A percentile compares a stretch with the other conserved stretches of the same genome.
These are phyloP conservation scores for Drepanosiphum platanoidis DNA, from an alignment of 2,888 invertebrate genomes.

Conservation along the genomic window DNA sequence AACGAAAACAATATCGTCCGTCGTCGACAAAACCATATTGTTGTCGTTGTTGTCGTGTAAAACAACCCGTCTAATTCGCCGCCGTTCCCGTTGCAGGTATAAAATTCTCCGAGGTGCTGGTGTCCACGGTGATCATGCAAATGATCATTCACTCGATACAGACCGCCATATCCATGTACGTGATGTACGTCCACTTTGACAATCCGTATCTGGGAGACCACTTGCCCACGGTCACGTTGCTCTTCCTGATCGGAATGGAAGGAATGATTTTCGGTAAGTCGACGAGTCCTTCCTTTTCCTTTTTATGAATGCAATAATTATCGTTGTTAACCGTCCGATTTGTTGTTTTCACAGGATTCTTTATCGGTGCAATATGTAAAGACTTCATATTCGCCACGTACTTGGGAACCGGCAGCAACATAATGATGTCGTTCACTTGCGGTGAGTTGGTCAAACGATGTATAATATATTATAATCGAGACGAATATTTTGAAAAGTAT, in stretches of 20 bases:
- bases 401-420: slow-evolving; percentile 58
- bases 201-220: slow-evolving; percentile 65
- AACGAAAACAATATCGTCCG: too few relatives aligned
- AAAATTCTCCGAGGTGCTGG: slow-evolving; percentile 65
- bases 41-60: too few relatives aligned
- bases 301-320: not conserved
- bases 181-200: slow-evolving; percentile 66
- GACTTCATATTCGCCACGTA: slow-evolving; percentile 58
- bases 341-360: slow-evolving; percentile 33
- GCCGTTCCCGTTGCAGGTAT: slow-evolving; percentile 64
- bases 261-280: slow-evolving; percentile 66
- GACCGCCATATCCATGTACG: slow-evolving; percentile 65
- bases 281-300: too few relatives aligned
- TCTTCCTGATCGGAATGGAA: slow-evolving; percentile 65
- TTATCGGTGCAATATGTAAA: slow-evolving; percentile 51
- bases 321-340: not conserved
- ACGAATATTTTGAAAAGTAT: too few relatives aligned
- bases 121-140: slow-evolving; percentile 65
- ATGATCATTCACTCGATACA: slow-evolving; percentile 65
- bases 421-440: slow-evolving; percentile 61
- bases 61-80: not conserved
- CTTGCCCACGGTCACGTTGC: slow-evolving; percentile 64
- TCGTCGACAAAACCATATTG: too few relatives aligned
- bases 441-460: slow-evolving; percentile 48
- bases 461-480: too few relatives aligned